Conservation (phyloP, 2,113 vertebrate species). For the Protomyctophum bolini region DNA sequence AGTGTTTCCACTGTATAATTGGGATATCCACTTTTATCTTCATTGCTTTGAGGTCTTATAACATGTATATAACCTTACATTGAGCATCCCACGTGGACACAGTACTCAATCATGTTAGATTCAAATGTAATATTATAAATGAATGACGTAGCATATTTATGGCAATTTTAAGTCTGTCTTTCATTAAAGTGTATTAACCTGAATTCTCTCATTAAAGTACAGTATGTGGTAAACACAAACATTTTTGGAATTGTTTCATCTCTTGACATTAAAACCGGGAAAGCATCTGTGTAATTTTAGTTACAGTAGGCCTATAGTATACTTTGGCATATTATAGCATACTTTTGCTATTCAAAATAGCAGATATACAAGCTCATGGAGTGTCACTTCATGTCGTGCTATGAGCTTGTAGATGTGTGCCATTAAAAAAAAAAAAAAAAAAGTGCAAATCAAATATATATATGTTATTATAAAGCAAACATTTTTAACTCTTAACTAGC, state of each 20-base stretch:
- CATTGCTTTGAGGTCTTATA: constrained; percentile 33
- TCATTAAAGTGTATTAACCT: constrained; percentile 74
- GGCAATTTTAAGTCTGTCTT: constrained; percentile 67
- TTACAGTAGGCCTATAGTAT: too few relatives aligned
- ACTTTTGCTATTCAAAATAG: too few relatives aligned
- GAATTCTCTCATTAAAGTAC: constrained; percentile 72
- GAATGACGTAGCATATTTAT: constrained; percentile 75
- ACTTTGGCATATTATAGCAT: too few relatives aligned
- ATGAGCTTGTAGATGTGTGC: too few relatives aligned
- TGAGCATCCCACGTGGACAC: constrained; percentile 54
- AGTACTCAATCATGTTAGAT: constrained; percentile 60
- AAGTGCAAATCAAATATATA: too few relatives aligned
- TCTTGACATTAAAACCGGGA: too few relatives aligned
- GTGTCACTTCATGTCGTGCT: too few relatives aligned
- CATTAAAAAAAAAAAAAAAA: neutral
- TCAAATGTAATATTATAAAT: constrained; percentile 40
- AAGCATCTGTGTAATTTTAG: too few relatives aligned
- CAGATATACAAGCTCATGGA: too few relatives aligned
- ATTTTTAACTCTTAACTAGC: too few relatives aligned
- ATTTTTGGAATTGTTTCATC: neutral
- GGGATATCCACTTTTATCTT: constrained; percentile 46
- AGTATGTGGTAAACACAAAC: constrained; percentile 46
- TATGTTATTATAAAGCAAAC: neutral
- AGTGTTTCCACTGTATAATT: constrained; percentile 55
- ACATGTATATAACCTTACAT: constrained; percentile 57